Evolutionary conservation across 1,140 invertebrate species (phyloP).

Genomic region (Telenomus remus): DNA sequence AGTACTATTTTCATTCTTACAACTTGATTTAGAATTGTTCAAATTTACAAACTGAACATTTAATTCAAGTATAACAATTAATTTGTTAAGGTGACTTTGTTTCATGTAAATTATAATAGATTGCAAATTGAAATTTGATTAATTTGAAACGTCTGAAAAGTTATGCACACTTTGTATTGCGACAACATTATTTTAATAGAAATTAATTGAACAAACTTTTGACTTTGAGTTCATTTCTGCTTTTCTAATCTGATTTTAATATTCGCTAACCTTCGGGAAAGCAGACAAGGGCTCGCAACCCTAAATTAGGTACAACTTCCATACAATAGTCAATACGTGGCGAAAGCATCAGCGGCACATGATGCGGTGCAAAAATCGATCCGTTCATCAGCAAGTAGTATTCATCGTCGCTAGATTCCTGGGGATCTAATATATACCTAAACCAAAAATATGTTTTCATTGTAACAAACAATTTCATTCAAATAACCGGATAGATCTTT

Average conservation of each 20-base stretch:
- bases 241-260: slow-evolving; percentile 22
- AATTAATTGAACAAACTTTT: background rate
- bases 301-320: slow-evolving; percentile 65
- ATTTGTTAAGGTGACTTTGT: no score
- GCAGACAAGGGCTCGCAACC: slow-evolving; percentile 71
- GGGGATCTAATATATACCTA: slow-evolving; percentile 77
- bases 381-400: slow-evolving; percentile 79
- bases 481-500: background rate
- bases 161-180: no score
- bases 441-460: slow-evolving; percentile 7
- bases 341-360: slow-evolving; percentile 70
- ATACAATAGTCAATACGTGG: slow-evolving; percentile 77
- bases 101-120: no score
- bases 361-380: slow-evolving; percentile 76
- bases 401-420: slow-evolving; percentile 73
- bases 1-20: no score
- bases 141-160: no score
- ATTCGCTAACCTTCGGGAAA: slow-evolving; percentile 66
- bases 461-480: background rate
- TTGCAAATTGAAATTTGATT: no score
- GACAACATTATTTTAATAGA: no score
- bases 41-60: no score
- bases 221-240: slow-evolving; percentile 12
- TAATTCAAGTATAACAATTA: no score
- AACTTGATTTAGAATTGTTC: no score